Base-by-base conservation (phyloP, 1,140 invertebrate species). In the Bombus balteatus region DNA sequence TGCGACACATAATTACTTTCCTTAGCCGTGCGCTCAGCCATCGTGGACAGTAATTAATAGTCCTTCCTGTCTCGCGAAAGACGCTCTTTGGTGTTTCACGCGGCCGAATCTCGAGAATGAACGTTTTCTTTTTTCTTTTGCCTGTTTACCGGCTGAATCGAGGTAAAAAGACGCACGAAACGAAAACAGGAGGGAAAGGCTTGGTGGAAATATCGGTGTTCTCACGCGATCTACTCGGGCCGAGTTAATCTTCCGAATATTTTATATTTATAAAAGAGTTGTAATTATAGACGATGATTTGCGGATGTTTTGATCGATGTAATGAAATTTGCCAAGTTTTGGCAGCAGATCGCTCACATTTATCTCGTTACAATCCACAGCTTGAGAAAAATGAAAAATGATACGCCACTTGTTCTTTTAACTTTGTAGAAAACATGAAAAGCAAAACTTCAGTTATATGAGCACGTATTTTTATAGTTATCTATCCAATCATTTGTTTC, bases 1-100 rank as follows among this genome's bases (percentile, higher is more conserved):
- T 92, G 92, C 92, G 92, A 91, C 93, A 93, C 91, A 93, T 92
- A 92, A 94, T 93, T 93, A 92, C 92, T 94, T 93, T 93, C 91
- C 92, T 83, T 57, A 43, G 66, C 78, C 65, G 68, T 47, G 37
- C 72, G 73, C 79, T 15, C 72, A 39, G 73, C 78, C 83, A 75
- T 77, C 86, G 66, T 39, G 65, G 82, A 87, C 86, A 80, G 80
- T 87, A 81, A 85, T 75, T 76, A 87, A 89, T 79, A 85, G 78
- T 85, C 76, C 47, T 85, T 80, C 76, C 83, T 72, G 77, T 78
- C 81, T 59, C 65, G 81, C 66, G 47, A 39, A 81, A 70, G 86
- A 62, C 82, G 65, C 79, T 76, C 71, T 83, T 76, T 72, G 74
- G 72, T 39, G 79, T 57, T 79, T 72, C 80, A 37, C 59, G 62